Evolutionary conservation across 2,797 vertebrate genomes (phyloP).

Genomic region (Pogoniulus pusillus): DNA sequence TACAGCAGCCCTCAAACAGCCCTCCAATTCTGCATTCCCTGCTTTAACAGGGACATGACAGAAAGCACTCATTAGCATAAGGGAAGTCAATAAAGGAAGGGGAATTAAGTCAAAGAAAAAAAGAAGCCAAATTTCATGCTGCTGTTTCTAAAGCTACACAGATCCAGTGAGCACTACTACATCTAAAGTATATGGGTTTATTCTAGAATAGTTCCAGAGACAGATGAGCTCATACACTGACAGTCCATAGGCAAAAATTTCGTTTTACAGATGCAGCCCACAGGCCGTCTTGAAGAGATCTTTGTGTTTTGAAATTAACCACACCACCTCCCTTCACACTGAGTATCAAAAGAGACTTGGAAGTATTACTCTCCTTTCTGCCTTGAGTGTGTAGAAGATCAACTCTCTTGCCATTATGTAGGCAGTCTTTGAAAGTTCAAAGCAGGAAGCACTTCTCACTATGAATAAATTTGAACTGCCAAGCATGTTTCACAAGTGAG

Average conservation of each 20-base stretch:
- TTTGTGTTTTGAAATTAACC: not conserved
- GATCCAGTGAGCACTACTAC: not conserved
- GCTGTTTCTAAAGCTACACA: not conserved
- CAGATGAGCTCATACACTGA: not conserved
- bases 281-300: not conserved
- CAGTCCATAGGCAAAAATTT: not conserved
- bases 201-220: not conserved
- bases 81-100: not conserved
- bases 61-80: not conserved
- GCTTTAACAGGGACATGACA: not conserved
- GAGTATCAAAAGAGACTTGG: slow-evolving; percentile 29
- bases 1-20: not conserved
- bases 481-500: not conserved
- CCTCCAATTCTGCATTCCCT: not conserved
- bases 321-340: not conserved
- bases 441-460: slow-evolving; percentile 44
- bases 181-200: not conserved
- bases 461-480: slow-evolving; percentile 34
- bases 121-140: not conserved
- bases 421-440: slow-evolving; percentile 42
- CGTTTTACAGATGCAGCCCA: not conserved
- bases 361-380: slow-evolving; percentile 7
- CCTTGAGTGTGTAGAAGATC: not conserved
- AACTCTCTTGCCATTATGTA: not conserved
- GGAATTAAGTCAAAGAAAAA: not conserved